Percentiles rank a stretch among this genome's conserved stretches.
phyloP scores from a whole-genome alignment of 2,888 invertebrate genomes.

The Dryococelus australis region DNA sequence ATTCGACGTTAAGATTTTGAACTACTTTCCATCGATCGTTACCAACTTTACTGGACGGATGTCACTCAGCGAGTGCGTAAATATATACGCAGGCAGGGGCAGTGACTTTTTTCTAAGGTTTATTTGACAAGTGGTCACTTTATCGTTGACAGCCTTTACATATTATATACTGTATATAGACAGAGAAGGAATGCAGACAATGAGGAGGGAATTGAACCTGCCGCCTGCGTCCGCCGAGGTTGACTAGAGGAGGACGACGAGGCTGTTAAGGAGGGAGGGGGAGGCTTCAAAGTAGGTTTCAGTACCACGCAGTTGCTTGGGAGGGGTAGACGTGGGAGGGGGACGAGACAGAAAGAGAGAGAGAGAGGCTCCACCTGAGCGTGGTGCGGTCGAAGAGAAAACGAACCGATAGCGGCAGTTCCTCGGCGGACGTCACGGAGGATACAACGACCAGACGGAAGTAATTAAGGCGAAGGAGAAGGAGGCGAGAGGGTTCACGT shows the following conservation, averaged over 20 bases:
- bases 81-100: no score
- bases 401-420: background rate
- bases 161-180: no score
- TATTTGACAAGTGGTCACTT: no score
- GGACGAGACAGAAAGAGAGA: background rate
- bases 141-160: no score
- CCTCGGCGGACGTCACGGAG: background rate
- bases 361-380: background rate
- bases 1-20: no score
- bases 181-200: no score
- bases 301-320: background rate
- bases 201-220: no score
- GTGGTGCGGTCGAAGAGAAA: background rate
- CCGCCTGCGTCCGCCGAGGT: no score
- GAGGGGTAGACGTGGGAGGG: background rate
- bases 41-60: no score
- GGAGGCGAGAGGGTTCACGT: background rate
- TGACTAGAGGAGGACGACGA: background rate
- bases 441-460: background rate
- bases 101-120: no score
- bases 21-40: no score
- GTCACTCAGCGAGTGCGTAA: no score
- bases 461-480: background rate
- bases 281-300: background rate
- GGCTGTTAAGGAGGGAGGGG: background rate